Evolutionary conservation across 2,113 vertebrate species (phyloP), one percentile per base, ranked within the genome.

Genomic region (Parus major): DNA sequence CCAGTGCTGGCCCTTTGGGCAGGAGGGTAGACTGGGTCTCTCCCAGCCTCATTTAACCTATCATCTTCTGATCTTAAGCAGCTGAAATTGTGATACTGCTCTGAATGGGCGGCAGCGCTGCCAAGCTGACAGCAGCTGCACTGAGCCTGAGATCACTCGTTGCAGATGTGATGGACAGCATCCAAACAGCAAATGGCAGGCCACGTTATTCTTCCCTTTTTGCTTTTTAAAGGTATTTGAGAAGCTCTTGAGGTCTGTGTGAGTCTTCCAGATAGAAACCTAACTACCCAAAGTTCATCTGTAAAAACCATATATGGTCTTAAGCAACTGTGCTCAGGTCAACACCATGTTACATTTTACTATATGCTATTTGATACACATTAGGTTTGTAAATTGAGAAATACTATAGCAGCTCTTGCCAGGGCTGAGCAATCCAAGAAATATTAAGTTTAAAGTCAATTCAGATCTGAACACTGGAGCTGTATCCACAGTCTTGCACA

Each of bases 361-460:
- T 73, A 5, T 50, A 60, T 29, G 57, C 31, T 81, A 29, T 90
- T 92, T 90, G 61, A 82, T 90, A 78, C 31, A 39, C 25, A 90
- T 78, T 81, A 56, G 69, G 25, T 90, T 72, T 92, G 60, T 50
- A 95, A 93, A 81, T 86, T 70, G 70, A 95, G 86, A 95, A 92
- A 79, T 90, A 71, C 41, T 69, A 36, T 52, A 77, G 42, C 5
- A 5, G 33, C 31, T 41, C 35, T 84, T 81, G 69, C 92, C 70
- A 90, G 42, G 65, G 28, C 57, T 89, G 53, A 91, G n/a, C 14
- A 86, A 86, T 82, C 69, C 93, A 92, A 94, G 88, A 88, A 90
- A 78, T 86, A 92, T 31, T 75, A 77, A 77, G 47, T 90, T 90
- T 93, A 70, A 95, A 56, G 53, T 88, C 2, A 0, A 33, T 86